A percentile compares a stretch with the other conserved stretches of the same genome.
Evolutionary conservation across 2,113 vertebrate genomes (phyloP).

Genomic region (Ammodytes marinus): DNA sequence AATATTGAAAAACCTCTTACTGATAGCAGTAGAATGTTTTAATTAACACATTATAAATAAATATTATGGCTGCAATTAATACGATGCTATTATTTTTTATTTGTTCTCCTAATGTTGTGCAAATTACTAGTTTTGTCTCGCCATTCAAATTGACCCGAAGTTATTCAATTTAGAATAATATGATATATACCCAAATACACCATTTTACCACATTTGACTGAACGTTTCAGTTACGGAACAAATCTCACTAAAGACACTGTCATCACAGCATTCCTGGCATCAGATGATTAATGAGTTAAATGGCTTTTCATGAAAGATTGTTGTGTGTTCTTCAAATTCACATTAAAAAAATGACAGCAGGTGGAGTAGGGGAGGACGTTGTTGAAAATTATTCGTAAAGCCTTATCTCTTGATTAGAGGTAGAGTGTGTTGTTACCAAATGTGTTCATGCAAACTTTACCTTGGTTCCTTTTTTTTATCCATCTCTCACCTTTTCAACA

Average conservation of each 20-base stretch:
- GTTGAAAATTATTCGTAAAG: too few relatives aligned
- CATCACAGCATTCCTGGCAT: neutral
- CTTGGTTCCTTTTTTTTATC: neutral
- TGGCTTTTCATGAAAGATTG: neutral
- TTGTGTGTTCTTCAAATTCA: neutral
- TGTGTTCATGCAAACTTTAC: too few relatives aligned
- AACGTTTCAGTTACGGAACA: neutral
- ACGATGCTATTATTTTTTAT: too few relatives aligned
- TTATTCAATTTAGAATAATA: neutral
- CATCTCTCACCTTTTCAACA: neutral
- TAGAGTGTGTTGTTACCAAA: neutral
- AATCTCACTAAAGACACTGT: neutral
- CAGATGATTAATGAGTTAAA: neutral
- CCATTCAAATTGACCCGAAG: neutral
- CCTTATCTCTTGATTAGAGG: neutral
- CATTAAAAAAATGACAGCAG: neutral
- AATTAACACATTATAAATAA: too few relatives aligned
- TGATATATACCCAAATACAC: neutral
- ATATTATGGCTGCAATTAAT: too few relatives aligned
- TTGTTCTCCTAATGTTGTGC: too few relatives aligned
- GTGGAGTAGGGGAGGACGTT: neutral
- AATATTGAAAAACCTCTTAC: neutral
- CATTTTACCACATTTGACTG: neutral
- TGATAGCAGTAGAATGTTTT: too few relatives aligned
- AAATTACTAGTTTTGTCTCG: neutral